Percentiles rank a stretch among this genome's conserved stretches.
phyloP scores from a whole-genome alignment of 2,797 vertebrate genomes.

The Sciaenops ocellatus region DNA sequence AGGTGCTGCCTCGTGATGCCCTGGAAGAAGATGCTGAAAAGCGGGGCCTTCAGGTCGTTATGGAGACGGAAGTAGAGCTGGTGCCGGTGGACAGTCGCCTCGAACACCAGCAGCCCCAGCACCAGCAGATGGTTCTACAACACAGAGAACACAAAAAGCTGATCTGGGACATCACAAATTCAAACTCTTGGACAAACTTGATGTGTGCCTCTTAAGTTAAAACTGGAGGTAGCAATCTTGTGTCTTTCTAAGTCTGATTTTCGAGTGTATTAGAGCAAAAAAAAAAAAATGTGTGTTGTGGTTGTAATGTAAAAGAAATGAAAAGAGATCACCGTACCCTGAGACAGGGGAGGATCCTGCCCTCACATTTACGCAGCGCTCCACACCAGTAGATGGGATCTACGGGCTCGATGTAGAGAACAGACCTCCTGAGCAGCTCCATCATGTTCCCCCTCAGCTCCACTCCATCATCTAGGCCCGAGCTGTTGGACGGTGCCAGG shows the following conservation, averaged over 20 bases:
- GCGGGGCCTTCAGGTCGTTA: conserved; percentile 76
- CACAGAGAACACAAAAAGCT: neutral
- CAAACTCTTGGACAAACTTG: neutral
- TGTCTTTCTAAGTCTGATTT: neutral
- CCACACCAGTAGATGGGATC: conserved; percentile 82
- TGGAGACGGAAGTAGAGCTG: conserved; percentile 80
- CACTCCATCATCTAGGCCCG: conserved; percentile 45
- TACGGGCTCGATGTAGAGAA: conserved; percentile 72
- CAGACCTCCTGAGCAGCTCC: conserved; percentile 78
- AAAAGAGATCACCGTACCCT: conserved; percentile 57
- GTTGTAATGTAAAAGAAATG: neutral
- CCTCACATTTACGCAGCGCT: conserved; percentile 77
- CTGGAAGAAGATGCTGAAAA: conserved; percentile 76
- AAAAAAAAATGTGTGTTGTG: too few relatives aligned
- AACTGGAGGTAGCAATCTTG: neutral
- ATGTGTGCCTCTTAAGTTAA: neutral
- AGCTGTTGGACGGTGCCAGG: conserved; percentile 72
- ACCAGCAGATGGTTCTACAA: conserved; percentile 82
- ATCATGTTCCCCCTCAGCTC: conserved; percentile 69
- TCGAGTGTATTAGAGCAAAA: neutral
- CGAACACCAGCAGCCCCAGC: conserved; percentile 81
- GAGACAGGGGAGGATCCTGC: conserved; percentile 81
- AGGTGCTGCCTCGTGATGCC: conserved; percentile 78
- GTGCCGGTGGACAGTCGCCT: conserved; percentile 77
- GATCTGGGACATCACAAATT: neutral